Percentiles rank a stretch among this genome's conserved stretches.
Conservation (phyloP, 1,140 invertebrate species). For the Ganaspis sp. region DNA sequence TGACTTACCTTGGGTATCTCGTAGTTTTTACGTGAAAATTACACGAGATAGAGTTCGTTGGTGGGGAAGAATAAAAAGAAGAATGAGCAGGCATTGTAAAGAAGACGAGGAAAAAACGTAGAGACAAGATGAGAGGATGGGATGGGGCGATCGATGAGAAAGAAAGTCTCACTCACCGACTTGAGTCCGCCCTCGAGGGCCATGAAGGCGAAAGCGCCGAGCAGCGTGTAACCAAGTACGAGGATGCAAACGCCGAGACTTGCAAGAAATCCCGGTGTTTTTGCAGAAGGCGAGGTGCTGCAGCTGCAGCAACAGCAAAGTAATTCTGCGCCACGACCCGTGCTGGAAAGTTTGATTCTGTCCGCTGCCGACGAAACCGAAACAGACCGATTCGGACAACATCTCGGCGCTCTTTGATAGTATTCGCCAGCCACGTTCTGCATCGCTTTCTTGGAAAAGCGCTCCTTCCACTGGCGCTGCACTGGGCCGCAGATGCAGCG, state of each 20-base stretch:
- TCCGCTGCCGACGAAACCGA: conserved; percentile 50
- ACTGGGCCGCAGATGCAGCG: conserved; percentile 66
- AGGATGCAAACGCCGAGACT: conserved; percentile 87
- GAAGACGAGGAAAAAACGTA: neutral
- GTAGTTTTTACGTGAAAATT: conserved; percentile 15
- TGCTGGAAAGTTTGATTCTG: conserved; percentile 55
- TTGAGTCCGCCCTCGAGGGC: conserved; percentile 85
- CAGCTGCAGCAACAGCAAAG: conserved; percentile 70
- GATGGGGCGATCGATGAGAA: neutral
- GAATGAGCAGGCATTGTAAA: neutral
- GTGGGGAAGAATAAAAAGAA: neutral
- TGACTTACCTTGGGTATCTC: neutral
- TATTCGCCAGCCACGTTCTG: conserved; percentile 67
- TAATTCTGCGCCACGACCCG: conserved; percentile 65
- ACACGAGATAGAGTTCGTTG: conserved; percentile 21
- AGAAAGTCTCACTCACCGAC: conserved; percentile 54
- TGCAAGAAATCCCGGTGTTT: conserved; percentile 73
- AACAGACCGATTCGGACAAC: conserved; percentile 65
- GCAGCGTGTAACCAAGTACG: conserved; percentile 91
- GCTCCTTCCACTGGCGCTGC: conserved; percentile 38
- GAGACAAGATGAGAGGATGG: neutral
- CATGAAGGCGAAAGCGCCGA: conserved; percentile 95
- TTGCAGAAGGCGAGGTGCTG: conserved; percentile 66
- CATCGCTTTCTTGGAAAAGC: conserved; percentile 54
- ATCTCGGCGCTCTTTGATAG: conserved; percentile 68